Evolutionary conservation across 2,113 vertebrate species (phyloP).

Genomic region (Atractosteus spatula): DNA sequence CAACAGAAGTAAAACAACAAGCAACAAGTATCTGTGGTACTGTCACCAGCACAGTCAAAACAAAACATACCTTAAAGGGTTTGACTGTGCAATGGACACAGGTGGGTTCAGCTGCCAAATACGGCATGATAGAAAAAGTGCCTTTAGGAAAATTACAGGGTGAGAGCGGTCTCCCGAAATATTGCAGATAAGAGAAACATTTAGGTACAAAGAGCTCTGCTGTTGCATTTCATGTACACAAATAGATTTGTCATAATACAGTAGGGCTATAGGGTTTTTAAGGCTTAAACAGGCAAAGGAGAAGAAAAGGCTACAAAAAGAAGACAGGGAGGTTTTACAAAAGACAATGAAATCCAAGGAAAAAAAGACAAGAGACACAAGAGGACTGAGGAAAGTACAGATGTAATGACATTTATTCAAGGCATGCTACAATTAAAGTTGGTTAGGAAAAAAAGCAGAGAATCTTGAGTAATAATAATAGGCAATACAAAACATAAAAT

Average conservation of each 20-base stretch:
- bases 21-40: too few species aligned
- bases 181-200: background rate
- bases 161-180: background rate
- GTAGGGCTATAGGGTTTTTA: background rate
- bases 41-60: too few species aligned
- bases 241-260: background rate
- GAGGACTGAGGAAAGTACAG: slow-evolving; percentile 65
- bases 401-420: slow-evolving; percentile 80
- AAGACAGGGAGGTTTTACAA: slow-evolving; percentile 17
- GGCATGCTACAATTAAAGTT: slow-evolving; percentile 73
- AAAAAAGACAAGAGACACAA: slow-evolving; percentile 66
- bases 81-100: too few species aligned
- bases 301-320: background rate
- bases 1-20: too few species aligned
- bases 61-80: too few species aligned
- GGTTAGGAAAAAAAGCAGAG: slow-evolving; percentile 65
- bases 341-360: slow-evolving; percentile 48
- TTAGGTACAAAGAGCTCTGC: background rate
- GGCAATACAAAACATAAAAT: slow-evolving; percentile 60
- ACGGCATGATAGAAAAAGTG: too few species aligned
- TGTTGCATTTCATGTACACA: background rate
- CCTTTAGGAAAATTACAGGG: too few species aligned
- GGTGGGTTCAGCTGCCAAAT: too few species aligned
- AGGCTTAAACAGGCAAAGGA: background rate
- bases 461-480: slow-evolving; percentile 58